Percentiles rank a stretch among this genome's conserved stretches.
These are phyloP conservation scores for Neodontobutis hainanensis DNA, from an alignment of 2,113 vertebrate species.

Conservation along the genomic window DNA sequence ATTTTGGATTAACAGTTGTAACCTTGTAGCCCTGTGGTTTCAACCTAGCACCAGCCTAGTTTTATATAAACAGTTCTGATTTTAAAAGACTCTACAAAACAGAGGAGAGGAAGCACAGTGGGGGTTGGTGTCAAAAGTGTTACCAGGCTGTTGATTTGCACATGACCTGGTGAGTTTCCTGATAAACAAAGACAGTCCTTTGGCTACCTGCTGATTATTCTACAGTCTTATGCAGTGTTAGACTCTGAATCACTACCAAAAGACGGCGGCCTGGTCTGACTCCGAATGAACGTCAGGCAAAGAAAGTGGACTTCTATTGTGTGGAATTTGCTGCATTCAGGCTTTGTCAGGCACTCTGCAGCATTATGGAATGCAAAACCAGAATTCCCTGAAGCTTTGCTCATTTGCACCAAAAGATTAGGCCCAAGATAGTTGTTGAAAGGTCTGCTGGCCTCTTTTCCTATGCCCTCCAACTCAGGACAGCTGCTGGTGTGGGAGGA, in stretches of 20 bases:
- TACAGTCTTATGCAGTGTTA: background rate
- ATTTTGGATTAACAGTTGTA: too few species aligned
- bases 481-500: conserved; percentile 25
- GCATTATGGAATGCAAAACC: conserved; percentile 82
- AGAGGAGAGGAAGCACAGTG: background rate
- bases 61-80: conserved; percentile 2
- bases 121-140: conserved; percentile 13
- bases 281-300: conserved; percentile 49
- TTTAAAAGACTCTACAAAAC: conserved; percentile 4
- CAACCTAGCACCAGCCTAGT: too few species aligned
- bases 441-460: conserved; percentile 39
- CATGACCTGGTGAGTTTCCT: background rate
- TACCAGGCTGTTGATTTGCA: conserved; percentile 1
- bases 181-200: background rate
- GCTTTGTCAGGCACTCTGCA: conserved; percentile 73
- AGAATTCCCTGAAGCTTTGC: conserved; percentile 79
- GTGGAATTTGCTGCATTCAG: conserved; percentile 82
- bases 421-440: conserved; percentile 65
- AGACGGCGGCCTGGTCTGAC: conserved; percentile 27
- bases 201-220: background rate
- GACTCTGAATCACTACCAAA: background rate
- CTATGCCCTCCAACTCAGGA: conserved; percentile 37
- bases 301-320: conserved; percentile 66
- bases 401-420: conserved; percentile 72
- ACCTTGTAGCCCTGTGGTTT: too few species aligned